Evolutionary conservation across 2,113 vertebrate species (phyloP), one percentile per base, ranked within the genome.

Genomic region (Myiopsitta monachus): DNA sequence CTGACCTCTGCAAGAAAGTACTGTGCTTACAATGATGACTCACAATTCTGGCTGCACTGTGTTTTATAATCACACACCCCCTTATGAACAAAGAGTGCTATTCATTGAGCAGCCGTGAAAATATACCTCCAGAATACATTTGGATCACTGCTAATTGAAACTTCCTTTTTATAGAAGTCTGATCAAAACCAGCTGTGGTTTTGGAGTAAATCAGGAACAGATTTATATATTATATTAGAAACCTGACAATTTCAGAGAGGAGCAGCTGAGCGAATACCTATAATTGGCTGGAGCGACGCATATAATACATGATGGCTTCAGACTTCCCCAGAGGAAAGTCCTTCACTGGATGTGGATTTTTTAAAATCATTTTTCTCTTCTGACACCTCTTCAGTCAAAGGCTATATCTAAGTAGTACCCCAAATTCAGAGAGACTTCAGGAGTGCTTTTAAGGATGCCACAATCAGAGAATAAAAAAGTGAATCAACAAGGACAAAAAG

Each of bases 101-200:
- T 98, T 97, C 12, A 94, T 93, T 38, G 54, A 94, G 36, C 68
- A 86, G 94, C 72, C 83, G 0, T 97, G 96, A 98, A 98, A 98
- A 96, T 94, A 92, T 94, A 93, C 87, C 96, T 98, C 83, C 86
- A 95, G 91, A 96, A 94, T 79, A 95, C 6, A 5, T 92, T 96
- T 95, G 95, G 88, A 96, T 92, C 95, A 92, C 82, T 89, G 95
- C 95, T 98, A 98, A 97, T 97, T 97, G 97, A 97, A 98, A 97
- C 96, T 98, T 98, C 98, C 97, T 98, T 96, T 97, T 97, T 92
- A 97, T 96, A 97, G 96, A 78, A 93, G 94, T 66, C 88, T 98
- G 96, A 98, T 97, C 96, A 97, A 96, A 98, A 98, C 95, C 98
- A 97, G 96, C 93, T 98, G 98, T 83, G 87, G 62, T 75, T 87